Percentiles rank a stretch among this genome's conserved stretches.
Evolutionary conservation across 2,888 invertebrate genomes (phyloP).

Genomic region (Cecidostiba fungosa): DNA sequence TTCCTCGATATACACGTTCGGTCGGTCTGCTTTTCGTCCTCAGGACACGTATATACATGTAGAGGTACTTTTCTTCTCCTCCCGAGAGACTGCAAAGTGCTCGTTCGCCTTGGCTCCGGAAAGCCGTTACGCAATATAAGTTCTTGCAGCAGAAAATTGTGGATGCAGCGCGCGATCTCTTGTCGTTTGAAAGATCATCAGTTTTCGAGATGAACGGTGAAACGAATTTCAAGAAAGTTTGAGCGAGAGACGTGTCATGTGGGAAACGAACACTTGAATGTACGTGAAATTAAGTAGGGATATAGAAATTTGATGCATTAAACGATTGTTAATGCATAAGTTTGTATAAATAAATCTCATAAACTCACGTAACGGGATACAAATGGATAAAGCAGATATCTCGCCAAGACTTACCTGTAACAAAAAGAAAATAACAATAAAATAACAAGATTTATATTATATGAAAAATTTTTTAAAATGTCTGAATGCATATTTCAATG

Average conservation of each 20-base stretch:
- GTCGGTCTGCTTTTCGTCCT: slow-evolving; percentile 8
- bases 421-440: slow-evolving; percentile 39
- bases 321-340: background rate
- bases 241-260: background rate
- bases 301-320: too few relatives aligned
- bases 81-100: slow-evolving; percentile 26
- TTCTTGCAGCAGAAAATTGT: slow-evolving; percentile 16
- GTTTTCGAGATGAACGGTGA: background rate
- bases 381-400: background rate
- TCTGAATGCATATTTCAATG: background rate
- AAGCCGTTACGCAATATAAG: slow-evolving; percentile 38
- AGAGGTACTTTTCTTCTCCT: background rate
- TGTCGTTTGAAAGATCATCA: slow-evolving; percentile 21
- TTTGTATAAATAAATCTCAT: background rate
- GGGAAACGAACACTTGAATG: background rate
- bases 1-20: slow-evolving; percentile 20
- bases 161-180: background rate
- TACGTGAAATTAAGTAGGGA: too few relatives aligned
- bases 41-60: background rate
- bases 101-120: slow-evolving; percentile 24
- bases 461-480: too few relatives aligned
- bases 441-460: background rate
- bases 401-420: slow-evolving; percentile 50
- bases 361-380: slow-evolving; percentile 15
- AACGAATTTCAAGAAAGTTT: background rate